Evolutionary conservation across 2,888 invertebrate species (phyloP).

Genomic region (Meiosimyza platycephala): DNA sequence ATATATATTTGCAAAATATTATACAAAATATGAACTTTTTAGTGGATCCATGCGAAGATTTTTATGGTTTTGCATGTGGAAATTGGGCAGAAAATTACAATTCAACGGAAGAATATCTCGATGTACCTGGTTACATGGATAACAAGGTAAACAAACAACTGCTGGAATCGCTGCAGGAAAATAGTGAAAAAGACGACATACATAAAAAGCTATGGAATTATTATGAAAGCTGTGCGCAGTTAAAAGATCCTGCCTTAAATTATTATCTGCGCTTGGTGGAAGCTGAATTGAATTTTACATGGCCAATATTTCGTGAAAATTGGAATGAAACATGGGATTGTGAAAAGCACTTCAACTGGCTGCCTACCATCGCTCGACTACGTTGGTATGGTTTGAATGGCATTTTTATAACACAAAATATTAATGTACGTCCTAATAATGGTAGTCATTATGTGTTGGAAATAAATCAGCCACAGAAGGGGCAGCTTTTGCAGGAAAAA

Average conservation of each 20-base stretch:
- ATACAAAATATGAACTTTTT: conserved; percentile 50
- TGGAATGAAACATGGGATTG: conserved; percentile 51
- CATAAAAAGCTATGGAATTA: conserved; percentile 47
- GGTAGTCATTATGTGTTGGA: conserved; percentile 53
- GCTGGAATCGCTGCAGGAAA: conserved; percentile 40
- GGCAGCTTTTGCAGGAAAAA: conserved; percentile 20
- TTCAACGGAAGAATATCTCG: conserved; percentile 48
- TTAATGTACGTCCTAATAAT: conserved; percentile 53
- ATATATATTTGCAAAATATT: conserved; percentile 47
- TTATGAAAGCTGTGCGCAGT: conserved; percentile 50
- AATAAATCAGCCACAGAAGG: conserved; percentile 47
- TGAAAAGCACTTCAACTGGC: conserved; percentile 54
- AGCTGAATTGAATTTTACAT: conserved; percentile 50
- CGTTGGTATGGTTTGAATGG: conserved; percentile 54
- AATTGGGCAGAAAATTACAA: conserved; percentile 54
- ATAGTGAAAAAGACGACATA: conserved; percentile 34
- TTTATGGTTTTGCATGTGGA: conserved; percentile 57
- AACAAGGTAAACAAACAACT: conserved; percentile 53
- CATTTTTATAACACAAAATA: conserved; percentile 51
- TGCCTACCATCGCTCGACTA: conserved; percentile 49
- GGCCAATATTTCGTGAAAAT: conserved; percentile 54
- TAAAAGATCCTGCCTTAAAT: conserved; percentile 51
- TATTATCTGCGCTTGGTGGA: conserved; percentile 49
- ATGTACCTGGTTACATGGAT: conserved; percentile 59
- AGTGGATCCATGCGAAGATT: conserved; percentile 56